Base-by-base conservation (phyloP, 1,140 invertebrate genomes). In the Spodoptera litura region DNA sequence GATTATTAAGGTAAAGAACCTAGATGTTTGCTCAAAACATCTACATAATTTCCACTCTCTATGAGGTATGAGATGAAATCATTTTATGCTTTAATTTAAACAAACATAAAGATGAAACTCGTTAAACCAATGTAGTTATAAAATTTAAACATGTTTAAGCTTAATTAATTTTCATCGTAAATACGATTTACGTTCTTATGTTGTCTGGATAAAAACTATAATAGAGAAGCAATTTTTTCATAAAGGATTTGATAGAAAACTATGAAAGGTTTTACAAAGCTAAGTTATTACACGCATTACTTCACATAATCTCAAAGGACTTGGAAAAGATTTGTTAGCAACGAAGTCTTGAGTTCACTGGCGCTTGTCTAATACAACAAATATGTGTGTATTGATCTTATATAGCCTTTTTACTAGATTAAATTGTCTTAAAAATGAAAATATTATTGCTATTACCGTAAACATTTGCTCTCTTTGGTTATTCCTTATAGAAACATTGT, bases 271-370 rank as follows among this genome's bases (percentile, higher is more conserved):
- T 20, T 49, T 20, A 49, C 35, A 66, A 49, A 66, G 62, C 38
- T 15, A 25, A 49, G 62, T 66, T 66, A 66, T 66, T 66, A 49
- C 9, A 66, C 62, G 38, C 38, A 25, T 66, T 66, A 20, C 62
- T 66, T 66, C 38, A 66, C 62, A 66, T 66, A 66, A 49, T 66
- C 15, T 66, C 62, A 44, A 66, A 44, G 38, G 38, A 66, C 20
- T 66, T 49, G 62, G 38, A 49, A 31, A 66, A 49, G 9, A 66
- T 49, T 49, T 66, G 35, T 12, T 12, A 49, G 38, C 38, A 38
- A 49, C 10, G 49, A 51, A 66, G 38, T 49, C 15, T 10, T 66
- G 11, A 25, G 3, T 25, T 66, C 38, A 11, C 35, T 64, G 6
- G 9, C n/a, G 61, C 13, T n/a, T 44, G 35, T 44, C 35, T 20